A percentile compares a stretch with the other conserved stretches of the same genome.
phyloP scores from a whole-genome alignment of 2,797 vertebrate species.

The Propithecus deckenii region DNA sequence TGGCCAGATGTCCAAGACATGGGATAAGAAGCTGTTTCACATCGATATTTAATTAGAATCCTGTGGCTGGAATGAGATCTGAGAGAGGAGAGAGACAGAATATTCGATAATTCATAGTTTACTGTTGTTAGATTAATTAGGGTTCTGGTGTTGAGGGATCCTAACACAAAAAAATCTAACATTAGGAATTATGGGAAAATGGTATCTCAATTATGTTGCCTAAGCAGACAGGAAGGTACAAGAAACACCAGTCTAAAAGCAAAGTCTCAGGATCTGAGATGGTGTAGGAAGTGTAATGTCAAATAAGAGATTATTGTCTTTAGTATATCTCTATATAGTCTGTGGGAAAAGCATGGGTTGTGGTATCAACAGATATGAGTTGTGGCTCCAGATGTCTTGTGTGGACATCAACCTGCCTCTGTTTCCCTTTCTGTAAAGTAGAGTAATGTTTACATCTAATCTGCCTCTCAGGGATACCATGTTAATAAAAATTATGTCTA shows the following conservation, averaged over 20 bases:
- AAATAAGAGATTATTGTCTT: not conserved
- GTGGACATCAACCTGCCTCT: constrained; percentile 23
- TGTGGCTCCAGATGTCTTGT: constrained; percentile 46
- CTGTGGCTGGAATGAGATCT: constrained; percentile 22
- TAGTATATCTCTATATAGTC: constrained; percentile 25
- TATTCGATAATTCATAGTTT: constrained; percentile 33
- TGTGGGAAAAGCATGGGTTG: constrained; percentile 29
- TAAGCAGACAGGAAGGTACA: constrained; percentile 3
- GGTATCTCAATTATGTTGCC: not conserved
- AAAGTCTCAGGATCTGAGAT: constrained; percentile 25
- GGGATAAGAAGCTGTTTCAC: not conserved
- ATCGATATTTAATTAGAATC: constrained; percentile 8
- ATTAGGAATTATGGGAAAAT: constrained; percentile 41
- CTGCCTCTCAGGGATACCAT: constrained; percentile 76
- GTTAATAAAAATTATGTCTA: constrained; percentile 69
- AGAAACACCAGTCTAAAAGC: constrained; percentile 45
- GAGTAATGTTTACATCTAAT: constrained; percentile 68
- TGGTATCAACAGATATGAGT: not conserved
- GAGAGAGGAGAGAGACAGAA: not conserved
- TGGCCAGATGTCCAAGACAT: constrained; percentile 1
- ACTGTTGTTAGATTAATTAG: constrained; percentile 25
- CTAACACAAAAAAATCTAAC: not conserved
- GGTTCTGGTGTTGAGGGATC: constrained; percentile 6
- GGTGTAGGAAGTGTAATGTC: constrained; percentile 3
- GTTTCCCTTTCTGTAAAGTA: constrained; percentile 57